A percentile compares a stretch with the other conserved stretches of the same genome.
Evolutionary conservation across 2,113 vertebrate genomes (phyloP).

Genomic region (Rhinolophus sinicus): DNA sequence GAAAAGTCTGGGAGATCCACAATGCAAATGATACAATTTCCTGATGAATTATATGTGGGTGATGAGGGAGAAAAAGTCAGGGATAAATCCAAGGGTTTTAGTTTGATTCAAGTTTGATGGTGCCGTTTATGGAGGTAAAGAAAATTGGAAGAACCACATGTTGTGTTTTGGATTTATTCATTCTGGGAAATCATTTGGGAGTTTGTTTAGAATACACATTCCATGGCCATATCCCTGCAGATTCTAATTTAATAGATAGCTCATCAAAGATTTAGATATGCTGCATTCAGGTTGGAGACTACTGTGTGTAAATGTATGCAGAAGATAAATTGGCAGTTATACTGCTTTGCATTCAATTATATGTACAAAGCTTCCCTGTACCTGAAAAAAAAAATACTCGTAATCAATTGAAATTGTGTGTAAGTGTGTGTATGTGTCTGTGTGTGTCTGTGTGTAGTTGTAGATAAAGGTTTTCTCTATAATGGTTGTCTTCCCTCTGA

Average conservation of each 20-base stretch:
- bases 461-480: not conserved
- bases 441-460: not conserved
- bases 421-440: no score
- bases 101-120: not conserved
- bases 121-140: not conserved
- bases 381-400: not conserved
- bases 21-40: not conserved
- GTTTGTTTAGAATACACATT: not conserved
- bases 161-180: not conserved
- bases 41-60: not conserved
- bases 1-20: no score
- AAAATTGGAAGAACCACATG: not conserved
- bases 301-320: not conserved
- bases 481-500: not conserved
- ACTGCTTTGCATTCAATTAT: not conserved
- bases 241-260: not conserved
- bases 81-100: not conserved
- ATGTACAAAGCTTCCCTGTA: not conserved
- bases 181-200: not conserved
- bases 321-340: not conserved
- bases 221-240: rapidly evolving
- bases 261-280: not conserved
- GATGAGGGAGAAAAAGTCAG: not conserved
- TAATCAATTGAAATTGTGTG: not conserved
- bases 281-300: not conserved